phyloP scores from a whole-genome alignment of 2,113 vertebrate species.

The Cnemophilus loriae region DNA sequence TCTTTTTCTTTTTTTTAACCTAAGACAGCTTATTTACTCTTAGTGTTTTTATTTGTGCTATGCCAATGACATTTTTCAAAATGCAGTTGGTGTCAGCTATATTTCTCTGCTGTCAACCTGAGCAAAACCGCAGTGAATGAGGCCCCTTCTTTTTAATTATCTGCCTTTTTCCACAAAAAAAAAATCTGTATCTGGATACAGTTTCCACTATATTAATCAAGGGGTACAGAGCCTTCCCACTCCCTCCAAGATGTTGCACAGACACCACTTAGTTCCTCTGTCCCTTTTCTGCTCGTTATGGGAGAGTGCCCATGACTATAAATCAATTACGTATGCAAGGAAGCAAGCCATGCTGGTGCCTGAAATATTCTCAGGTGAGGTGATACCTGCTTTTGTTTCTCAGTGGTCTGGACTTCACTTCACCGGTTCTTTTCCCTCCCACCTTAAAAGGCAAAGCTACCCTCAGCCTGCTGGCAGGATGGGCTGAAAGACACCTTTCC shows the following conservation, averaged over 20 bases:
- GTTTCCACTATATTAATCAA: background rate
- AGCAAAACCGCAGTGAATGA: background rate
- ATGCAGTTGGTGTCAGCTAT: background rate
- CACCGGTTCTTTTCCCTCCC: background rate
- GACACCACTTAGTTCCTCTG: background rate
- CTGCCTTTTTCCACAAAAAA: background rate
- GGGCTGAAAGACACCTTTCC: background rate
- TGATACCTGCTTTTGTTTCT: background rate
- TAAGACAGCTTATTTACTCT: background rate
- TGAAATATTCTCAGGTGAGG: background rate
- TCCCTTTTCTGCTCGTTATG: background rate
- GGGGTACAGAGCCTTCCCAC: background rate
- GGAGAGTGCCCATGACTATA: background rate
- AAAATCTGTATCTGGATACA: background rate
- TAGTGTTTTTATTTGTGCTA: background rate
- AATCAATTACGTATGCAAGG: background rate
- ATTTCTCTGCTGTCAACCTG: background rate
- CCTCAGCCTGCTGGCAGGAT: background rate
- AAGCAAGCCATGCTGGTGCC: background rate
- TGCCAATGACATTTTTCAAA: background rate
- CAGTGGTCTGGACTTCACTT: background rate
- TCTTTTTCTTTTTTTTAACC: rapidly evolving
- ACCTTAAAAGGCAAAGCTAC: background rate
- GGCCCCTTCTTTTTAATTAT: background rate
- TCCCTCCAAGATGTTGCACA: background rate